Evolutionary conservation across 1,140 invertebrate species (phyloP).

Genomic region (Drosophila santomea): DNA sequence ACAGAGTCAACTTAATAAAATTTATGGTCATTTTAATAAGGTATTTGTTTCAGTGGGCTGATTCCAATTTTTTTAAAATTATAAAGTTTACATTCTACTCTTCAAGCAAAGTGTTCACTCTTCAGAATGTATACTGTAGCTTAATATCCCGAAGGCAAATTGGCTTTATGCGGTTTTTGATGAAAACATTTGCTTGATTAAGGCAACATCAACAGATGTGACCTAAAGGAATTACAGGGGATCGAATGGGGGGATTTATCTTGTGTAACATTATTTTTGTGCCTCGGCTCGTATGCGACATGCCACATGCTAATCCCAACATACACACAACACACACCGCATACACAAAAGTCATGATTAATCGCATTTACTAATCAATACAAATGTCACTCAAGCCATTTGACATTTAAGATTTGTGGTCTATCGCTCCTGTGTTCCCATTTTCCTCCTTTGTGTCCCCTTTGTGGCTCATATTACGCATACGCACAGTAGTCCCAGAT

Average conservation of each 20-base stretch:
- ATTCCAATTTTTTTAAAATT: too few relatives aligned
- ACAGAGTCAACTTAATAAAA: too few relatives aligned
- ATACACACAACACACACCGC: conserved; percentile 16
- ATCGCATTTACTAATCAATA: conserved; percentile 81
- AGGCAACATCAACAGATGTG: conserved; percentile 39
- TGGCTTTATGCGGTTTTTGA: conserved; percentile 40
- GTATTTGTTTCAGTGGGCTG: too few relatives aligned
- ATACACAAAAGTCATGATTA: conserved; percentile 61
- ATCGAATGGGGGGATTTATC: conserved; percentile 34
- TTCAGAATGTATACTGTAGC: neutral
- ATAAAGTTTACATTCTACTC: neutral
- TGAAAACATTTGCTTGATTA: conserved; percentile 57
- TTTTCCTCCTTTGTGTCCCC: conserved; percentile 7
- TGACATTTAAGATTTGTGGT: conserved; percentile 81
- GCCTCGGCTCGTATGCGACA: conserved; percentile 6
- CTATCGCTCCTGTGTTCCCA: conserved; percentile 30
- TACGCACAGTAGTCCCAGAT: conserved; percentile 70
- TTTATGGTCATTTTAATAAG: too few relatives aligned
- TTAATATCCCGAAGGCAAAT: conserved; percentile 41
- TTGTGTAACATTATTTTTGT: conserved; percentile 24
- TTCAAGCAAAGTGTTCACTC: neutral
- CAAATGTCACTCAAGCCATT: conserved; percentile 73
- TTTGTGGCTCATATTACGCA: conserved; percentile 61
- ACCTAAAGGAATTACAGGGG: conserved; percentile 3
- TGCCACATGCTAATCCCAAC: conserved; percentile 51